Conservation (phyloP, 2,888 invertebrate genomes). For the Serrognathus titanus region DNA sequence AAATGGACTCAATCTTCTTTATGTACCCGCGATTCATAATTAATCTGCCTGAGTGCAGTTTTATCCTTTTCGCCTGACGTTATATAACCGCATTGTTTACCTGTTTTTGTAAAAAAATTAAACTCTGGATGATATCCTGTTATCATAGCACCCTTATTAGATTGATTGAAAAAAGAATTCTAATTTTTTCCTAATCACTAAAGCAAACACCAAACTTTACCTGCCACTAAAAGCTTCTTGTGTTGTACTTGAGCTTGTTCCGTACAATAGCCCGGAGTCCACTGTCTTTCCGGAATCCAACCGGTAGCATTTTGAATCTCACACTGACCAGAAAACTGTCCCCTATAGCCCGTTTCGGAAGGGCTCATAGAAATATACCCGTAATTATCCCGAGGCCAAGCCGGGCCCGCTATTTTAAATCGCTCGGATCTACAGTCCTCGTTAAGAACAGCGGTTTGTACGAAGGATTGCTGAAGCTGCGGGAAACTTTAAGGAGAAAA, state of each 20-base stretch:
- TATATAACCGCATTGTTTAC: not conserved
- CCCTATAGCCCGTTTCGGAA: slow-evolving; percentile 17
- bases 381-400: slow-evolving; percentile 54
- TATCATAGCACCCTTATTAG: not conserved
- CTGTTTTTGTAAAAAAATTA: not conserved
- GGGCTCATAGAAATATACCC: slow-evolving; percentile 56
- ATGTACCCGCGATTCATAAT: slow-evolving; percentile 21
- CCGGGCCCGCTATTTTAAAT: slow-evolving; percentile 43
- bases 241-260: slow-evolving; percentile 8
- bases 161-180: not conserved
- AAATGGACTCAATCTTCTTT: slow-evolving; percentile 16
- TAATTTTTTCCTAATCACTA: not conserved
- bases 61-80: not conserved
- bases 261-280: slow-evolving; percentile 16
- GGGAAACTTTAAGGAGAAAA: not conserved
- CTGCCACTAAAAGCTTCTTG: slow-evolving; percentile 2
- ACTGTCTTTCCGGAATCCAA: slow-evolving; percentile 17
- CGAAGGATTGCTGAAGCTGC: slow-evolving; percentile 1
- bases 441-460: not conserved
- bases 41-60: slow-evolving; percentile 20
- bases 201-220: slow-evolving; percentile 2
- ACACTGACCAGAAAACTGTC: slow-evolving; percentile 9
- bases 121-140: not conserved
- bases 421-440: slow-evolving; percentile 9
- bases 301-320: not conserved